Evolutionary conservation across 2,888 invertebrate genomes (phyloP).

Genomic region (Mayetiola destructor): DNA sequence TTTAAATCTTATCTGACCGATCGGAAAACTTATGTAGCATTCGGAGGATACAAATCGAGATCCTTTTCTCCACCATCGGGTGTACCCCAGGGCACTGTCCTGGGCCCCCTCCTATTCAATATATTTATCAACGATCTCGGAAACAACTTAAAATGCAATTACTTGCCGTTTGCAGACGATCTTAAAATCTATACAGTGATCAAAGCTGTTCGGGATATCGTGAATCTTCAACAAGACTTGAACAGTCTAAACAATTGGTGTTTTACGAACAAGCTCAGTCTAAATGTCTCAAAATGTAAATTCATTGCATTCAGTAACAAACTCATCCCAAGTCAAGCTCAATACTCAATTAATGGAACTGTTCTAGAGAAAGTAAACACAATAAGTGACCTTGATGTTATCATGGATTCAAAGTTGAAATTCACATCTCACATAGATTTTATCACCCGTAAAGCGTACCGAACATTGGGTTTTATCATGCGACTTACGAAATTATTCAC

Average conservation of each 20-base stretch:
- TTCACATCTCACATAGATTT: not conserved
- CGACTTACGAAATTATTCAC: not conserved
- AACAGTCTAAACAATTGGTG: not conserved
- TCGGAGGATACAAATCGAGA: not conserved
- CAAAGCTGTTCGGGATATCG: not conserved
- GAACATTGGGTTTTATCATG: not conserved
- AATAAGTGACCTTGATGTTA: not conserved
- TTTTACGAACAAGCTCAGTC: not conserved
- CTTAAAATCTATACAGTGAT: not conserved
- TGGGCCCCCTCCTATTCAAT: not conserved
- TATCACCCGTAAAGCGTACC: not conserved
- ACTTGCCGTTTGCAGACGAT: not conserved
- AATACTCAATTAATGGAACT: not conserved
- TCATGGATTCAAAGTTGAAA: not conserved
- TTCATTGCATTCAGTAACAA: not conserved
- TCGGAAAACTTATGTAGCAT: not conserved
- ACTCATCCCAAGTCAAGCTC: not conserved
- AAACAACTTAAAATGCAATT: not conserved
- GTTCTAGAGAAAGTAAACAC: not conserved
- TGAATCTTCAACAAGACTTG: not conserved
- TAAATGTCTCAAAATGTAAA: not conserved
- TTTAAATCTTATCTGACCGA: not conserved
- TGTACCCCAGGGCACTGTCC: conserved; percentile 8
- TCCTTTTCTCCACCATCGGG: not conserved
- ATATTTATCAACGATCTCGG: not conserved